Evolutionary conservation across 2,113 vertebrate species (phyloP).

Genomic region (Poeciliopsis retropinna): DNA sequence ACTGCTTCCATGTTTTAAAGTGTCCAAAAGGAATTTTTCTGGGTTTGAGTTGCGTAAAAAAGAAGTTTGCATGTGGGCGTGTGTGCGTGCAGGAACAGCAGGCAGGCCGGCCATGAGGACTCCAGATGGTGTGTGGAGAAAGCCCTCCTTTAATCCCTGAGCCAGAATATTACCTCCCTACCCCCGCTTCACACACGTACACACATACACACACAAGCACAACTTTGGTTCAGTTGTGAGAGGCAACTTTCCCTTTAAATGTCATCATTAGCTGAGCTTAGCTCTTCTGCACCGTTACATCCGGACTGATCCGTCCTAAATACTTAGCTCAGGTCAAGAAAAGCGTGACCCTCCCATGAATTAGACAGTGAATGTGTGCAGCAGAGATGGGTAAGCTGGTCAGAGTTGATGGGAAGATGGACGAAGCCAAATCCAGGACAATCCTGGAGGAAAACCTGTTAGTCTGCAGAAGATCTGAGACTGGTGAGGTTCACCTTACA

Average conservation of each 20-base stretch:
- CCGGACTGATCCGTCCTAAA: neutral
- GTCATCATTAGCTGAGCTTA: conserved; percentile 11
- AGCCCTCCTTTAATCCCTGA: conserved; percentile 70
- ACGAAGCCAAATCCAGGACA: no score
- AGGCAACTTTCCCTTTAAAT: conserved; percentile 27
- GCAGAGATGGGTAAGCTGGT: no score
- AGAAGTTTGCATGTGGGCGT: conserved; percentile 8
- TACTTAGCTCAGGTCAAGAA: neutral
- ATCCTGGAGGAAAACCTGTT: no score
- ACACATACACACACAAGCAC: neutral
- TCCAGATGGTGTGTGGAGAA: conserved; percentile 76
- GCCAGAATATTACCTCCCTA: conserved; percentile 61
- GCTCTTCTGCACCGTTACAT: neutral
- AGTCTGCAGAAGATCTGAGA: no score
- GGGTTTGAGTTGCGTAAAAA: conserved; percentile 2
- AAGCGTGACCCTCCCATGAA: no score
- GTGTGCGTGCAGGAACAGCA: conserved; percentile 57
- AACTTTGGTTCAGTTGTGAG: neutral
- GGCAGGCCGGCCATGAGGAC: conserved; percentile 66
- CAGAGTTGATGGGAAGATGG: no score
- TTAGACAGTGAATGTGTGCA: no score
- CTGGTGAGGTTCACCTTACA: no score
- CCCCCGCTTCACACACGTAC: conserved; percentile 21
- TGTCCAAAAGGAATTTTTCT: conserved; percentile 34
- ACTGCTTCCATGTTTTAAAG: conserved; percentile 50